Base-by-base conservation (phyloP, 2,888 invertebrate genomes). In the Protonemura montana region DNA sequence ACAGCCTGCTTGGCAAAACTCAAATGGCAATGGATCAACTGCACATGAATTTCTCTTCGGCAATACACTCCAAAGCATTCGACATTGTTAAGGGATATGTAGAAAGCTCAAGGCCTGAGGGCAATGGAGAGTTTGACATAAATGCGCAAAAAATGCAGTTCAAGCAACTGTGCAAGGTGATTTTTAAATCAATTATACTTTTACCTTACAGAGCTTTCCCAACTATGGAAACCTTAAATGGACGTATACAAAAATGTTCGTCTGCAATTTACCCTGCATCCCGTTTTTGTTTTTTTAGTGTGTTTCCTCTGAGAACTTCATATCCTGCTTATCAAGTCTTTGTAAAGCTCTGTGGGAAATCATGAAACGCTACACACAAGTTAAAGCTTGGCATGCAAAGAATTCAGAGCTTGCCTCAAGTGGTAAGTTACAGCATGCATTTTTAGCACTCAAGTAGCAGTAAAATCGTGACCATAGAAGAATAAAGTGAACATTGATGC, bases 11-110 rank as follows among this genome's bases (percentile, higher is more conserved):
- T 2, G 98, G 98, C 0, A 99, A 99, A 91, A 97, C 97, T 0
- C 95, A 98, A 91, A 95, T 96, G 0, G 97, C 98, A 0, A 96
- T 98, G 94, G 98, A 99, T 91, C 98, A 98, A 90, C 91, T 99
- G 13, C 97, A 98, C 89, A 98, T 99, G 94, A 98, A 98, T 91
- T 98, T 97, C 89, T 96, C 98, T 0, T 97, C 97, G 77, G 97
- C 98, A 0, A 97, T 99, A 25, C 98, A 97, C 89, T 96, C 95
- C 88, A 94, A 95, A 0, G 95, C 97, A 0, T 94, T 94, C 29
- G 93, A 93, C 81, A 93, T 94, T 0, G 92, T 95, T 0, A 93
- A 93, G 87, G 92, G 92, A 0, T 94, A 93, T 89, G 93, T 88
- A 21, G 86, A 86, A 76, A 76, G 87, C 3, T 86, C 86, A 16